Base-by-base conservation (phyloP, 2,888 invertebrate species). In the Drosophila nr. perissopoda region DNA sequence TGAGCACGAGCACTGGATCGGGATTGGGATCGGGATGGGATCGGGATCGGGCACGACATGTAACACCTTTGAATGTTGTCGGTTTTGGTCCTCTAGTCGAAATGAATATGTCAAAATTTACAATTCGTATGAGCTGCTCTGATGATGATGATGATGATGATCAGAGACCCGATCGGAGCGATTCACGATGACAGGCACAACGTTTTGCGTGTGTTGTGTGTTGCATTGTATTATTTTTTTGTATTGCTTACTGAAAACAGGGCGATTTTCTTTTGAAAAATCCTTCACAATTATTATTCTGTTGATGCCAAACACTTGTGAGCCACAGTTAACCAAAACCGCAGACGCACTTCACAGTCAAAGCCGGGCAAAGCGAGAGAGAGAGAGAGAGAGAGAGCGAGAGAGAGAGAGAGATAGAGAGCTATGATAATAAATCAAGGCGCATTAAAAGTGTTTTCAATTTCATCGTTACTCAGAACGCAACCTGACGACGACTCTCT, bases 51-150 rank as follows among this genome's bases (percentile, higher is more conserved):
- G 81, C 62, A 72, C 68, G 76, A 76, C 79, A 83, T 88, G 83
- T 90, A 90, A 86, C 90, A 87, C 87, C 90, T 90, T 87, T 80
- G 71, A 52, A 56, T 71, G 85, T 73, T 82, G 77, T 81, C 88
- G 53, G 25, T 57, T 73, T 60, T 64, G 51, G 42, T 69, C 69
- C 69, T 72, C 73, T 34, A 51, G n/a, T 64, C 86, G 73, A 89
- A 87, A 87, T 90, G 89, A 87, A 87, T 89, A 87, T 87, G 89
- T 87, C 87, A 87, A 87, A 75, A 88, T 89, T 67, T 88, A 87
- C 86, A 88, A 87, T 87, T 90, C 89, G 63, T 81, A 78, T 85
- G 77, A 72, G 74, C 13, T 54, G 79, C 52, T 68, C 84, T 38
- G 18, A 53, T 53, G 36, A 54, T 36, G 53, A 40, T 40, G n/a